phyloP scores from a whole-genome alignment of 2,888 invertebrate species.

The Tholera decimalis region DNA sequence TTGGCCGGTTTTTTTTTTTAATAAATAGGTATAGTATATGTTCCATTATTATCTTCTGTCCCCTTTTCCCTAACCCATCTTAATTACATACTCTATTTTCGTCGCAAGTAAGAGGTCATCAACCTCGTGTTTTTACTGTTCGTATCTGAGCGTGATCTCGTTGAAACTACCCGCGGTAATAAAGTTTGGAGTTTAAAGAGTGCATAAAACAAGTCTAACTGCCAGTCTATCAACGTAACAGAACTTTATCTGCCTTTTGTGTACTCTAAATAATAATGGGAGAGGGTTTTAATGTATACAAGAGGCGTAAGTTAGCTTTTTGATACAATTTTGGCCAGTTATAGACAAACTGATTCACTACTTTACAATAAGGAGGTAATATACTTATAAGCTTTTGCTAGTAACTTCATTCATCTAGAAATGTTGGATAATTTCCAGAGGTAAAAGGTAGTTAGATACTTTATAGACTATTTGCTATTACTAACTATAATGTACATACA shows the following conservation, averaged over 20 bases:
- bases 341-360: no score
- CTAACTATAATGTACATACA: no score
- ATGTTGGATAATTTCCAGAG: no score
- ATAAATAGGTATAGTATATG: neutral
- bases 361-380: no score
- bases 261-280: constrained; percentile 9
- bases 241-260: constrained; percentile 27
- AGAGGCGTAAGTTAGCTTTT: constrained; percentile 12
- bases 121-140: constrained; percentile 51
- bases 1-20: no score
- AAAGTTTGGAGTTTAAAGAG: constrained; percentile 59
- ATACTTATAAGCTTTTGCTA: no score
- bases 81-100: neutral
- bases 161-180: constrained; percentile 51
- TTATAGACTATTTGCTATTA: no score
- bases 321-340: no score
- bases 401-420: no score
- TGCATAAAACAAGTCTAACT: constrained; percentile 54
- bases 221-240: constrained; percentile 34
- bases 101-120: constrained; percentile 43
- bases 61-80: neutral
- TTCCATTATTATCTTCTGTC: neutral
- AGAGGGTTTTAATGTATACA: constrained; percentile 14
- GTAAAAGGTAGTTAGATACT: no score
- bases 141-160: constrained; percentile 50